These are phyloP conservation scores for Bombus fervidus DNA, from an alignment of 1,140 invertebrate species.

Conservation along the genomic window DNA sequence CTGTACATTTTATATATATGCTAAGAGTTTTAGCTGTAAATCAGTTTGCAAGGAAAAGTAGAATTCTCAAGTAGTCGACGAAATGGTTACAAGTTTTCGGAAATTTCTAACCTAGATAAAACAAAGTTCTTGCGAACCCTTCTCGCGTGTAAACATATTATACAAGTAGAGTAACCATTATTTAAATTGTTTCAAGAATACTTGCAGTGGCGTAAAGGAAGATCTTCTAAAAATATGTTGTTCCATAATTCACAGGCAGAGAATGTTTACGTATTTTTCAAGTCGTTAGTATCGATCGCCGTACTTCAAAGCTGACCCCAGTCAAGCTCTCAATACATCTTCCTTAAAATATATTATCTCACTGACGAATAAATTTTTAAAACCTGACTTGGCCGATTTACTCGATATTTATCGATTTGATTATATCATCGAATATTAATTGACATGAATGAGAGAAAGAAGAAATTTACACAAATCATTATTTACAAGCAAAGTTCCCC, in stretches of 20 bases:
- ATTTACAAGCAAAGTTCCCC: too few relatives aligned
- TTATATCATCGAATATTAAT: neutral
- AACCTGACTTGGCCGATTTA: neutral
- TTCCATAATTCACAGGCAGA: constrained; percentile 8
- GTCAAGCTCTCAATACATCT: neutral
- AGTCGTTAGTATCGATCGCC: constrained; percentile 28
- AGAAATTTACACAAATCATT: neutral
- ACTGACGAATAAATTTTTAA: neutral
- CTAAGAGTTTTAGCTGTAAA: too few relatives aligned
- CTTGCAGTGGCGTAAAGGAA: too few relatives aligned
- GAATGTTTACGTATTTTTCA: constrained; percentile 12
- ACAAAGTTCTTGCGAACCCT: neutral
- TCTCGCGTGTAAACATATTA: neutral
- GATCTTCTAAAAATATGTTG: neutral
- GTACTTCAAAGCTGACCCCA: neutral
- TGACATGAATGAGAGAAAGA: neutral
- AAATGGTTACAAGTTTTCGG: neutral
- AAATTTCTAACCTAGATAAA: neutral
- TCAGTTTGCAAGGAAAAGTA: neutral
- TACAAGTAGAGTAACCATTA: neutral
- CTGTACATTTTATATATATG: too few relatives aligned
- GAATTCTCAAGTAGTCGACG: neutral
- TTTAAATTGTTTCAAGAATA: constrained; percentile 4
- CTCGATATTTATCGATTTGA: neutral
- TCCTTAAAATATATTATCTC: constrained; percentile 1